Percentiles rank a stretch among this genome's conserved stretches.
These are phyloP conservation scores for Ara ararauna DNA, from an alignment of 2,797 vertebrate genomes.

Conservation along the genomic window DNA sequence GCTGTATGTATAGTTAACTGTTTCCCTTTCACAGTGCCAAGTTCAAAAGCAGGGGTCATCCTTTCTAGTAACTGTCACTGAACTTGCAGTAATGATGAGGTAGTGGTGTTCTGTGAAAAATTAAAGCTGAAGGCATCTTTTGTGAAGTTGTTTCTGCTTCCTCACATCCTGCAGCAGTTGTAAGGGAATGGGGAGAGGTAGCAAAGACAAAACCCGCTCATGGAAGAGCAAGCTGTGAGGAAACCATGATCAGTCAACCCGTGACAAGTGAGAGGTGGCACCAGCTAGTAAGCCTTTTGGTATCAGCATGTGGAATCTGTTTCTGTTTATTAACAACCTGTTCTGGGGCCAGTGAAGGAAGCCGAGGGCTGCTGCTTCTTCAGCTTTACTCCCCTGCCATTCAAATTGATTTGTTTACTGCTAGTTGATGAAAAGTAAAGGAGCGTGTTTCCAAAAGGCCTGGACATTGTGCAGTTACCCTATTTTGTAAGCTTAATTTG, in stretches of 20 bases:
- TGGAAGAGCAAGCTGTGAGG: neutral
- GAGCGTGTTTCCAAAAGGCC: rapidly evolving
- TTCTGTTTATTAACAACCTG: neutral
- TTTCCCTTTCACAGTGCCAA: neutral
- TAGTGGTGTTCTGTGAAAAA: neutral
- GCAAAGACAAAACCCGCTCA: neutral
- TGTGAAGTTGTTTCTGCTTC: neutral
- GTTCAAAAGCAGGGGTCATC: neutral
- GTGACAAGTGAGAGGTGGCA: neutral
- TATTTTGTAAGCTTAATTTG: neutral
- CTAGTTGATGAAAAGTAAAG: neutral
- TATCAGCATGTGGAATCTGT: neutral
- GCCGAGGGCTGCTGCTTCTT: neutral
- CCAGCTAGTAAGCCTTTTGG: neutral
- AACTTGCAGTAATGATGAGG: neutral
- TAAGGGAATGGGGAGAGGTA: neutral
- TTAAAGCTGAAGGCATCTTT: neutral
- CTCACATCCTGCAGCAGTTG: rapidly evolving
- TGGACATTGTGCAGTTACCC: neutral
- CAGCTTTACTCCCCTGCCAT: neutral
- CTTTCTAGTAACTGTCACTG: neutral
- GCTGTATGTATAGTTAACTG: neutral
- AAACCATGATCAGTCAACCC: neutral
- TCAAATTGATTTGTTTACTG: neutral
- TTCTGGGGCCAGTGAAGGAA: neutral